Evolutionary conservation across 2,888 invertebrate genomes (phyloP).

Genomic region (Nineta flava): DNA sequence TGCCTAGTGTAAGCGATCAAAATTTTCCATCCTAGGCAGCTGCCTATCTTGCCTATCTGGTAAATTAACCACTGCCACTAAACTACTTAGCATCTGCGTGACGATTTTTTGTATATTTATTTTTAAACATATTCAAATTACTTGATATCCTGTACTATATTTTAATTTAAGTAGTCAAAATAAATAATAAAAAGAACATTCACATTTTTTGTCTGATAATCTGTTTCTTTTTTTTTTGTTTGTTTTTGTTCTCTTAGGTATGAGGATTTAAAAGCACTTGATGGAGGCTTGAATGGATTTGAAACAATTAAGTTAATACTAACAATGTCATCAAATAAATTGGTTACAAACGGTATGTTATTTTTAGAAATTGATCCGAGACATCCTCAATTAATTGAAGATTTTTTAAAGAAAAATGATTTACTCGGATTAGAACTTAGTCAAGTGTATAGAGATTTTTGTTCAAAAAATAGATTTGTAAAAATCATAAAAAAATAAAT

Average conservation of each 20-base stretch:
- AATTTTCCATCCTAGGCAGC: no score
- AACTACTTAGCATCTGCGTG: no score
- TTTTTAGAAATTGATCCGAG: slow-evolving; percentile 40
- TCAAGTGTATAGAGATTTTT: slow-evolving; percentile 33
- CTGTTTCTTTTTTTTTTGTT: no score
- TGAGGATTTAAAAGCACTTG: slow-evolving; percentile 44
- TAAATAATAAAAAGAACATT: no score
- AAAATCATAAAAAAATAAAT: slow-evolving; percentile 24
- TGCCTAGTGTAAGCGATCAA: no score
- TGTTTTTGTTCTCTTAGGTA: slow-evolving; percentile 29
- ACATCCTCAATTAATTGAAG: slow-evolving; percentile 33
- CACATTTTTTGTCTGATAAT: no score
- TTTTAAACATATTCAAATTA: no score
- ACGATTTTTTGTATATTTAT: no score
- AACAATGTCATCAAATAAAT: slow-evolving; percentile 29
- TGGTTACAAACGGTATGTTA: slow-evolving; percentile 32
- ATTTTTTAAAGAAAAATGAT: slow-evolving; percentile 27
- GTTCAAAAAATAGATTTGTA: slow-evolving; percentile 38
- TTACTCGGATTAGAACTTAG: slow-evolving; percentile 25
- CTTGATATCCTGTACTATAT: no score
- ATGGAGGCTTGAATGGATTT: slow-evolving; percentile 49
- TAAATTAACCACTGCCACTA: no score
- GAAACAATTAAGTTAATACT: slow-evolving; percentile 38
- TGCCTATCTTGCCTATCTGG: no score
- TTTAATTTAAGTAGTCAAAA: no score